Evolutionary conservation across 2,797 vertebrate species (phyloP).

Genomic region (Brotula barbata): DNA sequence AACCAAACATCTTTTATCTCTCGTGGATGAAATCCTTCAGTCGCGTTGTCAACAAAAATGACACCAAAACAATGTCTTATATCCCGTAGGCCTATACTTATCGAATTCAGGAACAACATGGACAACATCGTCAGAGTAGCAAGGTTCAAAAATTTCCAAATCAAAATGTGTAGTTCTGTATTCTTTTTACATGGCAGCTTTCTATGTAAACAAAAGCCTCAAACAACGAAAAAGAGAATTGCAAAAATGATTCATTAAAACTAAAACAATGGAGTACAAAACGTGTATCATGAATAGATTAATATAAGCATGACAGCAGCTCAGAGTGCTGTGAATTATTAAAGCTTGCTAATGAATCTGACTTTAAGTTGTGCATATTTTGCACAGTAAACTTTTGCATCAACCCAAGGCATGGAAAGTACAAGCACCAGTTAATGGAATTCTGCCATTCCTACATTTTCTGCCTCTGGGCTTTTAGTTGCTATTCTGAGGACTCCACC

Average conservation of each 20-base stretch:
- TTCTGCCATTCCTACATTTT: slow-evolving; percentile 64
- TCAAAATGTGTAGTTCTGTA: too few relatives aligned
- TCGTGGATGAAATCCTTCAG: too few relatives aligned
- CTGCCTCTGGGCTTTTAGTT: slow-evolving; percentile 52
- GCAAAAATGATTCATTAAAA: neutral
- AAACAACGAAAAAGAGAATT: too few relatives aligned
- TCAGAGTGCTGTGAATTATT: slow-evolving; percentile 57
- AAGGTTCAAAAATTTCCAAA: too few relatives aligned
- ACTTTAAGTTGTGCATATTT: slow-evolving; percentile 51
- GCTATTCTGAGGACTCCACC: slow-evolving; percentile 47
- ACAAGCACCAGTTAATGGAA: slow-evolving; percentile 67
- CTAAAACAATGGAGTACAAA: neutral
- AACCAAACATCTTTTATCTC: too few relatives aligned
- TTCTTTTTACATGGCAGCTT: too few relatives aligned
- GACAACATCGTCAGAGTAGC: too few relatives aligned
- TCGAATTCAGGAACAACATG: too few relatives aligned
- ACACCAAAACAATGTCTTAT: too few relatives aligned
- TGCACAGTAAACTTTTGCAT: slow-evolving; percentile 56
- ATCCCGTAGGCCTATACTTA: too few relatives aligned
- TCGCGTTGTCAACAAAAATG: too few relatives aligned
- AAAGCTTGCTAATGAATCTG: slow-evolving; percentile 38
- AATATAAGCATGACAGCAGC: slow-evolving; percentile 38
- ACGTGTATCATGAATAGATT: slow-evolving; percentile 18
- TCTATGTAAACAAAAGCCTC: too few relatives aligned
- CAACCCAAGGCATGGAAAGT: slow-evolving; percentile 55